Base-by-base conservation (phyloP, 2,113 vertebrate genomes). In the Phrynosoma blainvillii region DNA sequence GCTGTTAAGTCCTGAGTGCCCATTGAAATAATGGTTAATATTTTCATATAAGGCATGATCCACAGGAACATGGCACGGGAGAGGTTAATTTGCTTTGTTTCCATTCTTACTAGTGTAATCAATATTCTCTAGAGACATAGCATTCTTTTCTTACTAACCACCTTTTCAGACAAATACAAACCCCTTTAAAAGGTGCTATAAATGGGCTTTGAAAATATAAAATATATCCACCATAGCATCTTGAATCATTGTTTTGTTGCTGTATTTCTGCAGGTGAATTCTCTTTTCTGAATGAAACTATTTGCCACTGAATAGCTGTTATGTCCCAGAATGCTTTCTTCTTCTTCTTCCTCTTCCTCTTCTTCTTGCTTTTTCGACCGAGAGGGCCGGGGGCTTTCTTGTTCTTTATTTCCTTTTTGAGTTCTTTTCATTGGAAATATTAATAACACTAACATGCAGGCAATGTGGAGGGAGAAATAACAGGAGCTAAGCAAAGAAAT, bases 391-490 rank as follows among this genome's bases (percentile, higher is more conserved):
- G 89, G 20, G 3, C 87, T 93, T 91, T 95, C 95, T 77, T 94
- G 96, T 73, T 95, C 96, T 83, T 93, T 96, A 93, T 94, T 97
- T 95, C 96, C 95, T 94, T 93, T 96, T 91, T 95, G 95, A 93
- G 96, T 96, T 91, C 96, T 97, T 94, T 97, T 98, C 92, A 97
- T 90, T 0, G 98, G 98, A 32, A 99, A 95, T 80, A 96, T 93
- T 76, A 98, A 73, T 56, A 98, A 95, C 83, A 99, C 96, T 94
- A 99, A 92, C 90, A 99, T 92, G 87, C 98, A 97, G 89, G 95
- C 90, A 84, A 98, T 74, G 91, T 99, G 99, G 92, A 99, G 95
- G 95, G 97, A 97, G 95, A 96, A 99, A 95, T 97, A 98, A 97
- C 99, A 99, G 90, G 98, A 98, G 93, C 99, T 99, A 89, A 84